These are phyloP conservation scores for Dolichotis patagonum DNA, from an alignment of 2,113 vertebrate genomes.

Conservation along the genomic window DNA sequence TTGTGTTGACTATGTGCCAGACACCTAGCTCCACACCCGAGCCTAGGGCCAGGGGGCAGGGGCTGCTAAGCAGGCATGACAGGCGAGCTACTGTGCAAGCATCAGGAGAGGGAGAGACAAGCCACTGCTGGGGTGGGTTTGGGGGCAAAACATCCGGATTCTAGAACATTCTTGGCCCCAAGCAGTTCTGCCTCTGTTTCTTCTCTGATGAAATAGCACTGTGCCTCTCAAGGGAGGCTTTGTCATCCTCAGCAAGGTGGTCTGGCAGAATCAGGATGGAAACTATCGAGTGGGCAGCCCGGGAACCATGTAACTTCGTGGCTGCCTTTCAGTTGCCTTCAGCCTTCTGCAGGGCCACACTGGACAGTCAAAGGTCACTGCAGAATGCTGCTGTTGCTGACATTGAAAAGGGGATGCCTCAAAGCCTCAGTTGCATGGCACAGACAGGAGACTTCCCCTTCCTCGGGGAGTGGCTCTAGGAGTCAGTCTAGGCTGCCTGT, in stretches of 20 bases:
- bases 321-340: background rate
- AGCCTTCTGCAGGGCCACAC: background rate
- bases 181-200: background rate
- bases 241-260: too few species aligned
- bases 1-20: constrained; percentile 72
- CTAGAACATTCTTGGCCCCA: constrained; percentile 2
- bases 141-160: background rate
- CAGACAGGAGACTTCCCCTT: constrained; percentile 42
- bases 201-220: background rate
- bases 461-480: background rate
- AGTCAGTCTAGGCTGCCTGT: background rate
- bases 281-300: background rate
- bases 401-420: background rate
- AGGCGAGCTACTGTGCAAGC: constrained; percentile 51
- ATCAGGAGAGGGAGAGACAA: background rate
- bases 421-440: background rate
- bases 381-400: constrained; percentile 25
- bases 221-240: background rate
- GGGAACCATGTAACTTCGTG: background rate
- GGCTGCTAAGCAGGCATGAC: constrained; percentile 33
- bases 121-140: background rate
- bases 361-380: background rate
- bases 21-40: background rate
- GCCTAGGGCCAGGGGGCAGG: background rate
- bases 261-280: background rate